These are phyloP conservation scores for Drosophila ustulata DNA, from an alignment of 2,888 invertebrate species.

Conservation along the genomic window DNA sequence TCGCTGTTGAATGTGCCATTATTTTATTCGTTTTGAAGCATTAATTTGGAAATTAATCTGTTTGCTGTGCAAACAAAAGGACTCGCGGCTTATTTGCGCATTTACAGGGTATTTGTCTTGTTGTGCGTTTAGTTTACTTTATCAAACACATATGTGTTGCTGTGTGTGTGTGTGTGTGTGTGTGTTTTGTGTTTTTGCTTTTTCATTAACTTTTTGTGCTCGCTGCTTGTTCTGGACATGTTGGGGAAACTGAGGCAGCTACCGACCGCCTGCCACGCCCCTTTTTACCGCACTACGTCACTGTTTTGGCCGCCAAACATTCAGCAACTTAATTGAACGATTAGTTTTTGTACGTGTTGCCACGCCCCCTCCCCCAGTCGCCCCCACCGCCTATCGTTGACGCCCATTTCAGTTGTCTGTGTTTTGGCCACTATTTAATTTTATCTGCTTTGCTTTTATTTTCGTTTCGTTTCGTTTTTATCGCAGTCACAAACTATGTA, in stretches of 20 bases:
- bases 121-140: slow-evolving; percentile 7
- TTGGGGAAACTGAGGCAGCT: slow-evolving; percentile 41
- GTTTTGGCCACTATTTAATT: slow-evolving; percentile 74
- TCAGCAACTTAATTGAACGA: slow-evolving; percentile 75
- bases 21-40: not conserved
- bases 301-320: slow-evolving; percentile 34
- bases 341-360: slow-evolving; percentile 76
- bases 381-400: slow-evolving; percentile 4
- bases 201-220: slow-evolving; percentile 74
- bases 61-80: not conserved
- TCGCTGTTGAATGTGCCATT: too few relatives aligned
- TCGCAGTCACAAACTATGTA: slow-evolving; percentile 65
- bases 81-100: not conserved
- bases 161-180: slow-evolving; percentile 4
- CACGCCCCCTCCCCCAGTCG: slow-evolving; percentile 48
- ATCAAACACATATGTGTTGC: slow-evolving; percentile 1
- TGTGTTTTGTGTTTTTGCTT: slow-evolving; percentile 45
- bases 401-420: slow-evolving; percentile 35
- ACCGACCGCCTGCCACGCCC: not conserved
- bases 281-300: slow-evolving; percentile 25
- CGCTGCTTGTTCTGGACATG: slow-evolving; percentile 66
- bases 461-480: slow-evolving; percentile 64
- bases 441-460: slow-evolving; percentile 69
- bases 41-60: not conserved
- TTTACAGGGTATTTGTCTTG: slow-evolving; percentile 38